These are phyloP conservation scores for Hippocampus mohnikei DNA, from an alignment of 2,113 vertebrate genomes.

Conservation along the genomic window DNA sequence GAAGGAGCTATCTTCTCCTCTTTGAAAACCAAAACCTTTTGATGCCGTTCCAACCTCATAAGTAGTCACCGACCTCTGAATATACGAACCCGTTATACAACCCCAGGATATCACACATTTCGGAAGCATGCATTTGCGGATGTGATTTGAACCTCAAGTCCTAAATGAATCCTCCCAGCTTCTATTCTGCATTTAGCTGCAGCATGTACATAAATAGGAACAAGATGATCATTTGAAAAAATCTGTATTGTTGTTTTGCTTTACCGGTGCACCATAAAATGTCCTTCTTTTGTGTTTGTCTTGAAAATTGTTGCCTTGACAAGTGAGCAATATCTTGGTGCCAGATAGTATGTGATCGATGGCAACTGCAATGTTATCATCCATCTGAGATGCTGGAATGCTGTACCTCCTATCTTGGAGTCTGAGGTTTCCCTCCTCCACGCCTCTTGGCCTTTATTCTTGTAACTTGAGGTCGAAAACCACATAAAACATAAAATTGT, in stretches of 20 bases:
- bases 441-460: slow-evolving; percentile 50
- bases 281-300: slow-evolving; percentile 15
- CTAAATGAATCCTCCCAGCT: slow-evolving; percentile 2
- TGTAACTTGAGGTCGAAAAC: slow-evolving; percentile 54
- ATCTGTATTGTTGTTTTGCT: slow-evolving; percentile 19
- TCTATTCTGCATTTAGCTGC: slow-evolving; percentile 6
- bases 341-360: slow-evolving; percentile 46
- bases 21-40: background rate
- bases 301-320: slow-evolving; percentile 30
- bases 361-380: slow-evolving; percentile 32
- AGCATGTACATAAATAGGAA: background rate
- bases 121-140: slow-evolving; percentile 8
- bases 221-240: background rate
- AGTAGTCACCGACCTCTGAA: background rate
- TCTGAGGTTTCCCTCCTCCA: slow-evolving; percentile 26
- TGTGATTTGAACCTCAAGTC: slow-evolving; percentile 14
- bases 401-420: slow-evolving; percentile 17
- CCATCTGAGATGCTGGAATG: slow-evolving; percentile 36
- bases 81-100: background rate
- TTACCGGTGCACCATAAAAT: slow-evolving; percentile 15
- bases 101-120: background rate
- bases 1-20: background rate
- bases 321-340: slow-evolving; percentile 40
- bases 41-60: background rate
- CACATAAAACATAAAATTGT: slow-evolving; percentile 50